Evolutionary conservation across 2,888 invertebrate genomes (phyloP).

Genomic region (Oscheius myriophilus): DNA sequence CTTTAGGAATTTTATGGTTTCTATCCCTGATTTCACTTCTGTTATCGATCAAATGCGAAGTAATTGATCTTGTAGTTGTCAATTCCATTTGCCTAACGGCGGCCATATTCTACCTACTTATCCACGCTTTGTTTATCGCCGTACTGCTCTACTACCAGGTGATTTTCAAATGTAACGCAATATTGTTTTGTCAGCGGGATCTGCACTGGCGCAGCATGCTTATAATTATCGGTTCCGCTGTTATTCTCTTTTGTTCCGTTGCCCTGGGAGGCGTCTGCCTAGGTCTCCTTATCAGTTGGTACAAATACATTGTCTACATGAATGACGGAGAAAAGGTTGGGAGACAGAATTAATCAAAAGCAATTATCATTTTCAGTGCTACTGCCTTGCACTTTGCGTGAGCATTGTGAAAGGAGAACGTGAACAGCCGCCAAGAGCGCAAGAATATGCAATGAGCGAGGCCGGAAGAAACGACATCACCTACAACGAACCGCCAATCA

Average conservation of each 20-base stretch:
- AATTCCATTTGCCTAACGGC: constrained; percentile 56
- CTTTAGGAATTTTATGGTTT: constrained; percentile 56
- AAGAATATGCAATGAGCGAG: constrained; percentile 59
- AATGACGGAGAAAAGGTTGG: constrained; percentile 52
- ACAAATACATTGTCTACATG: constrained; percentile 65
- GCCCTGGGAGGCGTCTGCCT: constrained; percentile 55
- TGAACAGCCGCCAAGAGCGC: constrained; percentile 20
- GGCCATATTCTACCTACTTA: constrained; percentile 50
- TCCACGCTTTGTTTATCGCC: constrained; percentile 55
- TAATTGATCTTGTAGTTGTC: constrained; percentile 58
- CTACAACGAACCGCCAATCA: constrained; percentile 56
- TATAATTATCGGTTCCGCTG: constrained; percentile 47
- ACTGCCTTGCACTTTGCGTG: constrained; percentile 33
- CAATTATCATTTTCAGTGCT: constrained; percentile 31
- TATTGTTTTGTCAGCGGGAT: constrained; percentile 33
- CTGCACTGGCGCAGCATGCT: constrained; percentile 41
- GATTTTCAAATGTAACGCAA: constrained; percentile 11
- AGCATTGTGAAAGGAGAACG: constrained; percentile 36
- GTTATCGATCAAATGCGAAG: constrained; percentile 53
- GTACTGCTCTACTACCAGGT: constrained; percentile 65
- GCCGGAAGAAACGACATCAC: constrained; percentile 51
- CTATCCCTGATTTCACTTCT: constrained; percentile 54
- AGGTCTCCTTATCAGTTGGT: constrained; percentile 56
- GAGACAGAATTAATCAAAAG: neutral
- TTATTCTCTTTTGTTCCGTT: constrained; percentile 54